Evolutionary conservation across 2,888 invertebrate genomes (phyloP).

Genomic region (Resseliella maxima): DNA sequence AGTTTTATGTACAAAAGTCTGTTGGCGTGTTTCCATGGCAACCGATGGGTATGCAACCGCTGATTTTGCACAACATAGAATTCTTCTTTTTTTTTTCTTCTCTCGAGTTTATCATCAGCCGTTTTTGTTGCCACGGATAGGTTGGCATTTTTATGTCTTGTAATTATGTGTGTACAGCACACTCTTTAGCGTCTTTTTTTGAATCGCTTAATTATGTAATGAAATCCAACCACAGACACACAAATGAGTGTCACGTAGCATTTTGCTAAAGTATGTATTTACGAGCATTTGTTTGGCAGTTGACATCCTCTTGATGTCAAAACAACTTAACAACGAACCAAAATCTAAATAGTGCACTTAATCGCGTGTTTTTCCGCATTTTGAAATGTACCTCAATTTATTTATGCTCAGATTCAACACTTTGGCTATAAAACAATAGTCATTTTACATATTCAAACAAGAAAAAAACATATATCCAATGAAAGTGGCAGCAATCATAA

Average conservation of each 20-base stretch:
- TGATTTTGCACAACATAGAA: neutral
- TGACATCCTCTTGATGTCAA: conserved; percentile 14
- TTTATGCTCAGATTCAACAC: neutral
- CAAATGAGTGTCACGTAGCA: neutral
- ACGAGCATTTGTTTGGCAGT: neutral
- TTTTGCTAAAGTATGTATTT: neutral
- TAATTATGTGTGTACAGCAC: neutral
- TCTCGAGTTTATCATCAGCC: neutral
- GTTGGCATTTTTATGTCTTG: neutral
- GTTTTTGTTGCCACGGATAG: neutral
- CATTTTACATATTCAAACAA: neutral
- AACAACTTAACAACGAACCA: neutral
- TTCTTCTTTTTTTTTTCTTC: neutral
- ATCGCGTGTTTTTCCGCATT: neutral
- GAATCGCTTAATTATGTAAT: neutral
- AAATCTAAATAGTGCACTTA: neutral
- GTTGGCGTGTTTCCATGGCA: conserved; percentile 20
- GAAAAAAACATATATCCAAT: no score
- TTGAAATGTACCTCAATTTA: neutral
- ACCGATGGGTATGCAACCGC: neutral
- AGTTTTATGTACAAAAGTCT: neutral
- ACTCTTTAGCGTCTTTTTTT: neutral
- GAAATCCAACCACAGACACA: neutral
- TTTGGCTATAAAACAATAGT: neutral
- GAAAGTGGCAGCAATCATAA: no score